Percentiles rank a stretch among this genome's conserved stretches.
Evolutionary conservation across 64 coral and sea anemone genomes (phyloP).

Genomic region (Montipora cactus): DNA sequence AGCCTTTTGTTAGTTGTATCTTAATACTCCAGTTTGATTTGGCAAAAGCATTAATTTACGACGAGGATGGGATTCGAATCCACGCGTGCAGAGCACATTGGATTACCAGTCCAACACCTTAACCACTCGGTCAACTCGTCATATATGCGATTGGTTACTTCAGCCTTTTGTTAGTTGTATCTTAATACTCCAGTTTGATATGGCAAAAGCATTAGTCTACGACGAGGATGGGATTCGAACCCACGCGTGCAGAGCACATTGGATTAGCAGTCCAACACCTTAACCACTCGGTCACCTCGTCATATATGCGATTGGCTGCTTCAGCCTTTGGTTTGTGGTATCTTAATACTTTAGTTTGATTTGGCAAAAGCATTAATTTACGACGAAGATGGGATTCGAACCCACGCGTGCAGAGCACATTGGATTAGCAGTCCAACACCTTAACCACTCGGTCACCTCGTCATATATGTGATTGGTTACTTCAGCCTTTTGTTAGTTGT

Average conservation of each 20-base stretch:
- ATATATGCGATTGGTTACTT: too few species aligned
- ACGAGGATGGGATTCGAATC: slow-evolving; percentile 93
- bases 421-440: slow-evolving; percentile 96
- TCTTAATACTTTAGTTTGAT: too few species aligned
- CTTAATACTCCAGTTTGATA: too few species aligned
- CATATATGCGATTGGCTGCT: neutral
- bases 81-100: slow-evolving; percentile 94
- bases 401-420: slow-evolving; percentile 95
- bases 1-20: too few species aligned
- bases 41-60: neutral
- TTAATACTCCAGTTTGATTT: too few species aligned
- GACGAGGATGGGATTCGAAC: slow-evolving; percentile 92
- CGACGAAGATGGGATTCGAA: slow-evolving; percentile 91
- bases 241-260: slow-evolving; percentile 94
- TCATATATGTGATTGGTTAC: neutral
- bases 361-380: too few species aligned
- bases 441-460: slow-evolving; percentile 96
- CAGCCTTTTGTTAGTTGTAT: too few species aligned
- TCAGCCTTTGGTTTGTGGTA: too few species aligned
- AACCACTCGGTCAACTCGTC: slow-evolving; percentile 95
- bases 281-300: slow-evolving; percentile 94
- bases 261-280: slow-evolving; percentile 96
- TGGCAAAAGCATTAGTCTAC: neutral
- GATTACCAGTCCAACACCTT: slow-evolving; percentile 96
- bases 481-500: too few species aligned